These are phyloP conservation scores for Dyspetes luteomarginatus DNA, from an alignment of 2,888 invertebrate species.

Conservation along the genomic window DNA sequence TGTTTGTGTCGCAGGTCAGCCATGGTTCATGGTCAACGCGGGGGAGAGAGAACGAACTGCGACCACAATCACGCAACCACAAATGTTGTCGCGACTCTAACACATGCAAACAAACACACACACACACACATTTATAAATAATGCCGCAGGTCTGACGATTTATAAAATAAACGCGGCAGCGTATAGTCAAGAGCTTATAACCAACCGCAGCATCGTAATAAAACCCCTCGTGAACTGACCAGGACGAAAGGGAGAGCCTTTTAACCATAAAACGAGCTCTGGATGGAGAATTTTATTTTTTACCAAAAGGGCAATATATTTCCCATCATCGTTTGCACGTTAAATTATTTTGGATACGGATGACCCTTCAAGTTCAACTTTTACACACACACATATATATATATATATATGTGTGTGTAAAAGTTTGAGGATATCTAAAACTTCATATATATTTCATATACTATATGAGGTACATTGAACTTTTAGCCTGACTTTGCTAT, in stretches of 20 bases:
- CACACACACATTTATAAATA: background rate
- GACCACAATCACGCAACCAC: slow-evolving; percentile 60
- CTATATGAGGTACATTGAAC: background rate
- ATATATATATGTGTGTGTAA: too few relatives aligned
- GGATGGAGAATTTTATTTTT: slow-evolving; percentile 23
- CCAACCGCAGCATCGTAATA: slow-evolving; percentile 45
- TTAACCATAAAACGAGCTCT: slow-evolving; percentile 24
- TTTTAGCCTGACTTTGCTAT: background rate
- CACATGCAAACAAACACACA: slow-evolving; percentile 6
- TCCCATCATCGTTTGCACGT: too few relatives aligned
- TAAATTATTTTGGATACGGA: too few relatives aligned
- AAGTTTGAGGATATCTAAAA: too few relatives aligned
- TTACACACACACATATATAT: too few relatives aligned
- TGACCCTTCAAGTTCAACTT: too few relatives aligned
- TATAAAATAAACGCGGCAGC: slow-evolving; percentile 56
- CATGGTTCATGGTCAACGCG: slow-evolving; percentile 80
- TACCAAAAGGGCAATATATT: too few relatives aligned
- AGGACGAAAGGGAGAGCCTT: background rate
- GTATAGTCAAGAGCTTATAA: slow-evolving; percentile 1
- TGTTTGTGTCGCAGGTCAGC: slow-evolving; percentile 82
- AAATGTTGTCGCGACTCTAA: slow-evolving; percentile 51
- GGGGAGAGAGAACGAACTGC: slow-evolving; percentile 65
- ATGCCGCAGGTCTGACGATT: slow-evolving; percentile 54
- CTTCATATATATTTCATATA: too few relatives aligned
- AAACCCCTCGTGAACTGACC: slow-evolving; percentile 44